Evolutionary conservation across 2,113 vertebrate species (phyloP).

Genomic region (Neolamprologus ventralis): DNA sequence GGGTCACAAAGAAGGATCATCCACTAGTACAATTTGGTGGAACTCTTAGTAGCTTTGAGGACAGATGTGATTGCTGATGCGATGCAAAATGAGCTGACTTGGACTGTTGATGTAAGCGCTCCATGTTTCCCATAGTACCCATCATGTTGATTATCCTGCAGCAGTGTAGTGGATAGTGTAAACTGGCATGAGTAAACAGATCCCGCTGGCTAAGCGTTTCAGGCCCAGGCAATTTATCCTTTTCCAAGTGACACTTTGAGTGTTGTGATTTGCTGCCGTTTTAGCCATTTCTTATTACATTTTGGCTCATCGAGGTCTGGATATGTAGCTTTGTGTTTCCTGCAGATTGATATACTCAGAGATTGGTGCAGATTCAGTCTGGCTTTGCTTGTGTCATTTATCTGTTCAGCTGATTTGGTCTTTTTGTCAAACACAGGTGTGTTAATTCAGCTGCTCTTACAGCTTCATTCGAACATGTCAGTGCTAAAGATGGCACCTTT

Average conservation of each 20-base stretch:
- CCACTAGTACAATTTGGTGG: neutral
- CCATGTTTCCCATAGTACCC: neutral
- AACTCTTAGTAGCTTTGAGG: neutral
- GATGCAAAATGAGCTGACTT: neutral
- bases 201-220: neutral
- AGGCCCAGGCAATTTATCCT: neutral
- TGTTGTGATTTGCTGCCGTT: neutral
- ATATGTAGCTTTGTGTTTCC: neutral
- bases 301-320: neutral
- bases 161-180: neutral
- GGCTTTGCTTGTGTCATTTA: neutral
- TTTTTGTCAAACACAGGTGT: neutral
- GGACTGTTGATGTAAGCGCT: neutral
- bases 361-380: neutral
- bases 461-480: neutral
- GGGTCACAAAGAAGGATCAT: neutral
- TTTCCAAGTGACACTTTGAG: neutral
- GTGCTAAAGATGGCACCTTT: neutral
- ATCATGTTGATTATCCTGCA: constrained; percentile 1
- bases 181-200: neutral
- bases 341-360: neutral
- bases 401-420: neutral
- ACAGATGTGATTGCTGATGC: neutral
- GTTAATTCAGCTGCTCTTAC: neutral
- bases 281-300: neutral